Conservation (phyloP, 2,888 invertebrate genomes). For the Phoenoteleia sp. region DNA sequence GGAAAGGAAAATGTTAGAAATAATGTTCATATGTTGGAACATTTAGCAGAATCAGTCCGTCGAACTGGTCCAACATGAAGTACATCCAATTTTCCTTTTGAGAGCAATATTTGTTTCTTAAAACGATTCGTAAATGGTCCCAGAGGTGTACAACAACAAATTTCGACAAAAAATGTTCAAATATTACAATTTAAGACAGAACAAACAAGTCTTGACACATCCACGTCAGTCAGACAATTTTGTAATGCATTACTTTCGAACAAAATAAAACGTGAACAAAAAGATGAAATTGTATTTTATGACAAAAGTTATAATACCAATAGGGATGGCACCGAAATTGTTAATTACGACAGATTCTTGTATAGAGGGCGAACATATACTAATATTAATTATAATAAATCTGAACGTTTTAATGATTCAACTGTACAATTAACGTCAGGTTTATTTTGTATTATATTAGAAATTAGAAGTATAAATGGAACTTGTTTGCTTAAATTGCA, state of each 20-base stretch:
- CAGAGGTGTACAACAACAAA: slow-evolving; percentile 21
- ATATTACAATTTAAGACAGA: background rate
- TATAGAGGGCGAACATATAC: background rate
- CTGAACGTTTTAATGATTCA: background rate
- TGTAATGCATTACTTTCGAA: background rate
- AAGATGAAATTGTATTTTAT: background rate
- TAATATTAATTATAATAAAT: background rate
- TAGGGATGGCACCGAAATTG: background rate
- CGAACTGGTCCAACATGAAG: too few relatives aligned
- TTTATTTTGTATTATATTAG: background rate
- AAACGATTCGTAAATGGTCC: slow-evolving; percentile 18
- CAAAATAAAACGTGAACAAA: background rate
- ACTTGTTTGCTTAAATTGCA: background rate
- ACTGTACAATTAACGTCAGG: background rate
- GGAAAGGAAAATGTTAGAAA: background rate
- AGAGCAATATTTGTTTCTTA: slow-evolving; percentile 20
- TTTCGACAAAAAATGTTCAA: slow-evolving; percentile 12
- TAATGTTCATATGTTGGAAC: too few relatives aligned
- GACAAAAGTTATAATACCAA: background rate
- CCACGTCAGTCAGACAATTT: background rate
- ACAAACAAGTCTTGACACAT: background rate
- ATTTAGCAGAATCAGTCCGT: too few relatives aligned
- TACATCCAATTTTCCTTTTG: slow-evolving; percentile 10
- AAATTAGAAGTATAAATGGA: background rate
- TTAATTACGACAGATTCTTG: background rate